A percentile compares a stretch with the other conserved stretches of the same genome.
phyloP scores from a whole-genome alignment of 2,113 vertebrate species.

The Labeo catla region DNA sequence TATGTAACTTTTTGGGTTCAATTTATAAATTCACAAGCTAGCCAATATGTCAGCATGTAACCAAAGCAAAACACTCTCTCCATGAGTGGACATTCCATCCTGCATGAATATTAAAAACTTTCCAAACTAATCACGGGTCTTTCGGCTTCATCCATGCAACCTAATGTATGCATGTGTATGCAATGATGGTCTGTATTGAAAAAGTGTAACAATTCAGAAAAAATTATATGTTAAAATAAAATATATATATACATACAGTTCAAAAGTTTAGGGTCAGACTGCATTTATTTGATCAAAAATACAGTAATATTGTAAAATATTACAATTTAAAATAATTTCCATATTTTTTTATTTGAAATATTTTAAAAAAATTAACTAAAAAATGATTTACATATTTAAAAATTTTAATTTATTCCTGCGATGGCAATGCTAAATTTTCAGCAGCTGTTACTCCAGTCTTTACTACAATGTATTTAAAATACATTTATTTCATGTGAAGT shows the following conservation, averaged over 20 bases:
- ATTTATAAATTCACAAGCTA: not conserved
- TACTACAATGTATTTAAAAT: no score
- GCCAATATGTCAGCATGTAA: constrained; percentile 24
- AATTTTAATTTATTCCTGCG: not conserved
- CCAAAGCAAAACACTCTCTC: constrained; percentile 28
- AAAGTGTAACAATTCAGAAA: not conserved
- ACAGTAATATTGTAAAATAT: not conserved
- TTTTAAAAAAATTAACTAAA: no score
- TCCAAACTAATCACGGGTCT: constrained; percentile 8
- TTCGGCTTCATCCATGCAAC: constrained; percentile 13
- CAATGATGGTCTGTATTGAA: not conserved
- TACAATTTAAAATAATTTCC: not conserved
- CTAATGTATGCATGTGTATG: constrained; percentile 21
- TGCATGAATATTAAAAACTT: constrained; percentile 40
- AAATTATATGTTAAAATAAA: no score
- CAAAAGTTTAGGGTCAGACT: not conserved
- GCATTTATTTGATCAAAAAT: not conserved
- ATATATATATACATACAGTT: no score
- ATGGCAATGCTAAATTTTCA: not conserved
- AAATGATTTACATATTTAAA: not conserved
- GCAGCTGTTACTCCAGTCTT: no score
- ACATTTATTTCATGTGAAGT: no score
- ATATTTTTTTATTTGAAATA: no score
- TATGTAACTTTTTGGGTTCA: constrained; percentile 1
- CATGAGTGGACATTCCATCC: constrained; percentile 10